phyloP scores from a whole-genome alignment of 2,797 vertebrate genomes.

The Agapornis canus region DNA sequence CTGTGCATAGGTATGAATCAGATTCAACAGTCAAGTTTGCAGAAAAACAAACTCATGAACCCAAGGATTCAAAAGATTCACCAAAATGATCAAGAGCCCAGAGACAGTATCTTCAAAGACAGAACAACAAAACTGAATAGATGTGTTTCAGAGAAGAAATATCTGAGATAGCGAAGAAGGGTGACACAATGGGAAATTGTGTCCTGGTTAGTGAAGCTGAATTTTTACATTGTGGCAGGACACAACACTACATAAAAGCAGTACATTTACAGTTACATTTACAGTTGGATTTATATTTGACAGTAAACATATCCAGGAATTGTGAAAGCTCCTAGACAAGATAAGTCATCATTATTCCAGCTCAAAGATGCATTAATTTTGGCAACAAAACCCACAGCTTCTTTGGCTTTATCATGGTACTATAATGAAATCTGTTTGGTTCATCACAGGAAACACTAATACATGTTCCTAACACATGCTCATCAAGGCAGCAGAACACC shows the following conservation, averaged over 20 bases:
- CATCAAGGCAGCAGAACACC: background rate
- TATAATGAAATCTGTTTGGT: background rate
- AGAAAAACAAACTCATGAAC: background rate
- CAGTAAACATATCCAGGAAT: background rate
- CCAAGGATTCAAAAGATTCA: background rate
- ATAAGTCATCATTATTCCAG: constrained; percentile 10
- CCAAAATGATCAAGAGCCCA: background rate
- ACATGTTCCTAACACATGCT: background rate
- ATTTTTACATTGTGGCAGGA: background rate
- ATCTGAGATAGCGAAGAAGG: background rate
- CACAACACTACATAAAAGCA: background rate
- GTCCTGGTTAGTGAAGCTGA: background rate
- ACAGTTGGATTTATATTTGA: background rate
- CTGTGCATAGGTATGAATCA: background rate
- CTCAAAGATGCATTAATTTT: constrained; percentile 40
- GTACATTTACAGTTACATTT: background rate
- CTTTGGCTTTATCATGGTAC: constrained; percentile 27
- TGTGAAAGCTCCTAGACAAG: constrained; percentile 3
- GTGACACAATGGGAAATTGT: background rate
- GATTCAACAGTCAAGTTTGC: background rate
- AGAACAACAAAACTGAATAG: background rate
- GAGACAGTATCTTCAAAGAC: background rate
- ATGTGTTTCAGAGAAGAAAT: background rate
- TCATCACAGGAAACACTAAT: background rate
- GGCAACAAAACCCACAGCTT: constrained; percentile 25